These are phyloP conservation scores for Cossypha niveicapilla DNA, from an alignment of 2,797 vertebrate species.

Conservation along the genomic window DNA sequence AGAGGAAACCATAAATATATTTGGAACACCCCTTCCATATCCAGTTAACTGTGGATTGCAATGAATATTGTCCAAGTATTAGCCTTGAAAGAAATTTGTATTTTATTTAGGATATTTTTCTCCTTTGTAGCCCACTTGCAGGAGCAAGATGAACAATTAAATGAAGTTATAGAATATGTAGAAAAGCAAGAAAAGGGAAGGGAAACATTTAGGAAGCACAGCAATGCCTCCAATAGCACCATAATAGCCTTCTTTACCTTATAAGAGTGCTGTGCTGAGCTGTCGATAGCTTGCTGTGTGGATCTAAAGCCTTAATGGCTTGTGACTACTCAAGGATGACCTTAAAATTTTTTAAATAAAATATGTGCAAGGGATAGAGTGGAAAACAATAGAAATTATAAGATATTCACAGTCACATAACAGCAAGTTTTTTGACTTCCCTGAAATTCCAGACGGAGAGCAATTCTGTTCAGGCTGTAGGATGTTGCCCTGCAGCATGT, in stretches of 20 bases:
- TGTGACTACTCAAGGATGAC: background rate
- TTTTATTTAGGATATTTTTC: conserved; percentile 1
- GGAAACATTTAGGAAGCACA: background rate
- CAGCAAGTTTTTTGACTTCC: conserved; percentile 65
- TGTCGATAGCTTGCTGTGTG: background rate
- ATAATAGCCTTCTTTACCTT: background rate
- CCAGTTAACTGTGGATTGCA: background rate
- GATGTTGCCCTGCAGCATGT: conserved; percentile 53
- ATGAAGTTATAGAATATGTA: background rate
- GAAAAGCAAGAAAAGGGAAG: background rate
- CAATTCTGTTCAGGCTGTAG: conserved; percentile 36
- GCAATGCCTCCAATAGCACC: background rate
- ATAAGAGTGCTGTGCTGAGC: background rate
- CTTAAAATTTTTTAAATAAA: conserved; percentile 49
- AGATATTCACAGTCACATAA: conserved; percentile 36
- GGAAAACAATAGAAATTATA: conserved; percentile 52
- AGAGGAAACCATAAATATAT: background rate
- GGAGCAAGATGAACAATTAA: background rate
- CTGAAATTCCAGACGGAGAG: conserved; percentile 59
- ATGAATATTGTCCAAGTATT: background rate
- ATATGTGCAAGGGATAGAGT: conserved; percentile 14
- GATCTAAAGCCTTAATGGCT: background rate
- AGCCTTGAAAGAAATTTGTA: background rate
- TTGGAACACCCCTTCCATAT: background rate
- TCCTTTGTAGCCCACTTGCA: background rate